Percentiles rank a stretch among this genome's conserved stretches.
phyloP scores from a whole-genome alignment of 2,888 invertebrate genomes.

The Luffia ferchaultella region DNA sequence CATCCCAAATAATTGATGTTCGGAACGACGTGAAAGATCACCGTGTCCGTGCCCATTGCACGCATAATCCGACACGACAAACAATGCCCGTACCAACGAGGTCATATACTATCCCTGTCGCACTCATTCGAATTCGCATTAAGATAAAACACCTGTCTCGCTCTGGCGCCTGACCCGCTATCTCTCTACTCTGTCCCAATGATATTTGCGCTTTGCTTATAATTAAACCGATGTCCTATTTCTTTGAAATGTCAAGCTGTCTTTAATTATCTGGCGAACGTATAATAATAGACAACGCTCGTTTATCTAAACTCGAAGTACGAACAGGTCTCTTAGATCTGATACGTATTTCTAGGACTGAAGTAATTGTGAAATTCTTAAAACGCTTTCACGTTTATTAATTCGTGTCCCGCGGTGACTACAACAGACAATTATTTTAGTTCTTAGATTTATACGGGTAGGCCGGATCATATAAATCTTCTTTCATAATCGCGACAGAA shows the following conservation, averaged over 20 bases:
- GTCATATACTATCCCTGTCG: background rate
- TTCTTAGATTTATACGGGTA: no score
- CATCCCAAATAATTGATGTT: background rate
- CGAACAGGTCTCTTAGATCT: no score
- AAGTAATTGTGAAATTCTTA: no score
- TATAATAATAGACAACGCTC: conserved; percentile 45
- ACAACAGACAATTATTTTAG: no score
- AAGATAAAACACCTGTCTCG: background rate
- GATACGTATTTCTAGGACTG: no score
- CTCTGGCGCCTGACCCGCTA: conserved; percentile 32
- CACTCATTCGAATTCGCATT: background rate
- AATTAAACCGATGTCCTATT: conserved; percentile 61
- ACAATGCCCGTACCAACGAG: background rate
- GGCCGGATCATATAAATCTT: no score
- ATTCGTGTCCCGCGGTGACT: no score
- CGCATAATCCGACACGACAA: background rate
- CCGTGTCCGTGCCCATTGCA: background rate
- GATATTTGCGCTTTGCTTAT: conserved; percentile 62
- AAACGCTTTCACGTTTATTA: no score
- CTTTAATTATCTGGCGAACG: conserved; percentile 50
- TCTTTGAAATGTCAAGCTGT: conserved; percentile 63
- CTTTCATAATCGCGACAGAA: no score
- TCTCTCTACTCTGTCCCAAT: conserved; percentile 50
- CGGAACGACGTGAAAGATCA: background rate
- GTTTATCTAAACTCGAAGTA: no score